Evolutionary conservation across 2,113 vertebrate genomes (phyloP).

Genomic region (Pteropus alecto): DNA sequence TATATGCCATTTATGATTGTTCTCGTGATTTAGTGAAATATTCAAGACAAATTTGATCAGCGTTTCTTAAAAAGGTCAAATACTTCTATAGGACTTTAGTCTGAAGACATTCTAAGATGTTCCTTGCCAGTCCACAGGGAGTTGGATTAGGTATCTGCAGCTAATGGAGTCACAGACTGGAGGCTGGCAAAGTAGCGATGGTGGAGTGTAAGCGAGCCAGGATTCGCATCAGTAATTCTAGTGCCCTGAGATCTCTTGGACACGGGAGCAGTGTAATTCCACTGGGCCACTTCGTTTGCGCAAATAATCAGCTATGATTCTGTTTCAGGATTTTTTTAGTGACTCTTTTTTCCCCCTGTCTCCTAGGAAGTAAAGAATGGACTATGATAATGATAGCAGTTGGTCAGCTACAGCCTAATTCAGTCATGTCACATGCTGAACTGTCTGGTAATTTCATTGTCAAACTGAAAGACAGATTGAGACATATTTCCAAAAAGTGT

Average conservation of each 20-base stretch:
- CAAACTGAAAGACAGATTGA: conserved; percentile 60
- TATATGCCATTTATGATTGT: conserved; percentile 74
- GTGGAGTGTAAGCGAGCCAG: background rate
- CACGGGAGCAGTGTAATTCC: background rate
- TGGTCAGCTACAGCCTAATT: conserved; percentile 63
- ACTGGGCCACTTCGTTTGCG: background rate
- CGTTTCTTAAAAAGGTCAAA: conserved; percentile 67
- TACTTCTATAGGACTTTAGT: conserved; percentile 64
- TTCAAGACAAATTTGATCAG: conserved; percentile 75
- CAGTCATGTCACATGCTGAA: conserved; percentile 41
- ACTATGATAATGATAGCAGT: background rate
- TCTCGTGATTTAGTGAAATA: conserved; percentile 75
- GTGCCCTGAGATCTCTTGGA: background rate
- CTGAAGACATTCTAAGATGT: conserved; percentile 50
- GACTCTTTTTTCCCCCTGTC: background rate
- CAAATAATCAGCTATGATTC: background rate
- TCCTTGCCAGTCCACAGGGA: conserved; percentile 23
- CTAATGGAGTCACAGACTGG: conserved; percentile 45
- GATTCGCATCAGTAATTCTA: background rate
- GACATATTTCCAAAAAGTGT: conserved; percentile 73
- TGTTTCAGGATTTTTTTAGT: background rate
- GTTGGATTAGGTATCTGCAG: background rate
- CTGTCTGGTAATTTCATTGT: conserved; percentile 69
- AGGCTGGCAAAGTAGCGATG: background rate
- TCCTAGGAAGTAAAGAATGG: background rate